Evolutionary conservation across 64 coral and sea anemone genomes (phyloP), one percentile per base, ranked within the genome.

Genomic region (Catalaphyllia jardinei): DNA sequence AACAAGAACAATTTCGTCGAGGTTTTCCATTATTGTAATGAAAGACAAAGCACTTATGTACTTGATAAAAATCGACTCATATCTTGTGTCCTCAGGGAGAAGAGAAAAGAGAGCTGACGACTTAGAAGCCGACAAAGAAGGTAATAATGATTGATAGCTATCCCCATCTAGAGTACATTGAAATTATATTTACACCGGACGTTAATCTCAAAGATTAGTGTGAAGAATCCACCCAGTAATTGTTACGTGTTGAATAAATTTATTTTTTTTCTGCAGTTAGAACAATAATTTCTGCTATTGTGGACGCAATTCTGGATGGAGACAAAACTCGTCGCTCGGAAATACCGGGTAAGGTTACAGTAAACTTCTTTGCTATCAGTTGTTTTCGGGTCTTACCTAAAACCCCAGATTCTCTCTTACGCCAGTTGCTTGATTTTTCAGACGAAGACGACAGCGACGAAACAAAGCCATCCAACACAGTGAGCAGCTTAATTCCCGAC

Each of bases 231-330:
- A 15, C 27, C 29, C 2, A 12, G 16, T 2, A 17, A 28, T 29
- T 16, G 8, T 17, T 54, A 16, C 62, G 16, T 73, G 22, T 25
- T 87, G 60, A 77, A 18, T 18, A 11, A 29, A 52, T 80, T 5
- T 71, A 4, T 0, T 54, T 90, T 38, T 35, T 62, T 6, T 61
- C 62, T 31, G 72, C 86, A 96, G 95, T 96, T 72, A 90, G 91
- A 89, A 96, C 95, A 77, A 96, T 96, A 74, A 96, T 96, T 80
- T 96, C 95, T 75, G 95, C 95, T 24, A 96, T 96, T 42, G 95
- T 96, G 19, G 91, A 96, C 31, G 95, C 95, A 71, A 96, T 96
- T 30, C 67, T 96, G 42, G 95, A 96, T 71, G 95, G 95, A 46
- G 95, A 96, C 73, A 96, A 96, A 64, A 90, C 88, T 38, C 87